Evolutionary conservation across 1,140 invertebrate genomes (phyloP), one percentile per base, ranked within the genome.

Genomic region (Drusus annulatus): DNA sequence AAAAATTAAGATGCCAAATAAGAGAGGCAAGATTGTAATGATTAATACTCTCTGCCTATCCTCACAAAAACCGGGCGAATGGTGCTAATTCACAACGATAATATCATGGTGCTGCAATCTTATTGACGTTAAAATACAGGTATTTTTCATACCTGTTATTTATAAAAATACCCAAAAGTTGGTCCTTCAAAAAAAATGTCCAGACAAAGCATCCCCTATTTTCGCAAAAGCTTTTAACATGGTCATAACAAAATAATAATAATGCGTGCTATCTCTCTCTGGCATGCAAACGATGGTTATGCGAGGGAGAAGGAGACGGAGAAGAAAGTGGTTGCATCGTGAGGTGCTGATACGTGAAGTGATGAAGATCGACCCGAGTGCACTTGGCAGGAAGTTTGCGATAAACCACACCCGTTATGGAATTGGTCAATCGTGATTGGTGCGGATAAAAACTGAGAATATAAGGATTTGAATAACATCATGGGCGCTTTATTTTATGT

Each of bases 321-420:
- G 68, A 71, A 71, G 68, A 71, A 71, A 71, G 68, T 71, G 45
- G 68, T 52, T 51, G 10, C 68, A 71, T 71, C 68, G 68, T 25
- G 68, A 52, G 68, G 6, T 71, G 68, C 25, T 36, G 21, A 65
- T 60, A 60, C 63, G 45, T 25, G 31, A 68, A 28, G 28, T 68
- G 63, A 68, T 68, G 63, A 68, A 71, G 68, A 71, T 51, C 45
- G 45, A 52, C n/a, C 63, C 23, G 68, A 54, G 68, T 71, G 50
- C 45, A 51, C 21, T 71, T 52, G 45, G 6, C 54, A 21, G 19
- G 31, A 65, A 31, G 19, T 28, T 51, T 23, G 8, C 4, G 50
- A 71, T 71, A 71, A 71, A 71, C 45, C 63, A 31, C 28, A 68
- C 63, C 13, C 50, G 13, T n/a, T 71, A 71, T 23, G 52, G 28